phyloP scores from a whole-genome alignment of 2,888 invertebrate species.

The Coenonympha arcania region DNA sequence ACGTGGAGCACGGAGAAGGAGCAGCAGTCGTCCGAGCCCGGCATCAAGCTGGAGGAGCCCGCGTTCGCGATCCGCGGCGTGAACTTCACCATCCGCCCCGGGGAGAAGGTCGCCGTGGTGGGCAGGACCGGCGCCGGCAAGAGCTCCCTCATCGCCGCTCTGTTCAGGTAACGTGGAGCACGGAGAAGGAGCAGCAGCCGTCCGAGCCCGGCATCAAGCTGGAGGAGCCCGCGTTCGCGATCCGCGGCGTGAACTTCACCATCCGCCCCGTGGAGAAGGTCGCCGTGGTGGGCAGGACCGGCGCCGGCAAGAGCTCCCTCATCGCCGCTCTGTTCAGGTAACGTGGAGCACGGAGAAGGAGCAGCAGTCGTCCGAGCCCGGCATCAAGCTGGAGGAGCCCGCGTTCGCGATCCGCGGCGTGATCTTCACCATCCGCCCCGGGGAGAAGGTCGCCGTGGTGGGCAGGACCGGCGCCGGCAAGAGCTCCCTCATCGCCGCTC shows the following conservation, averaged over 20 bases:
- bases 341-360: conserved; percentile 33
- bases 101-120: conserved; percentile 83
- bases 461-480: conserved; percentile 90
- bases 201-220: conserved; percentile 56
- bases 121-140: conserved; percentile 90
- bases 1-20: conserved; percentile 33
- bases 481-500: conserved; percentile 81
- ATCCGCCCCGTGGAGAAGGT: conserved; percentile 76
- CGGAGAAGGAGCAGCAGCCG: conserved; percentile 31
- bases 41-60: conserved; percentile 67
- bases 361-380: conserved; percentile 1
- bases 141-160: conserved; percentile 81
- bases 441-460: conserved; percentile 83
- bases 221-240: conserved; percentile 53
- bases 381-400: conserved; percentile 67
- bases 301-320: conserved; percentile 86
- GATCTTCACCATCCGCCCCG: conserved; percentile 69
- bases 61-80: conserved; percentile 57
- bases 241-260: conserved; percentile 68
- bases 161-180: conserved; percentile 76
- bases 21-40: conserved; percentile 1
- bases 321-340: conserved; percentile 82
- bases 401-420: conserved; percentile 57
- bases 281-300: conserved; percentile 87
- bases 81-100: conserved; percentile 69